Base-by-base conservation (phyloP, 2,113 vertebrate genomes). In the Crypturellus undulatus region DNA sequence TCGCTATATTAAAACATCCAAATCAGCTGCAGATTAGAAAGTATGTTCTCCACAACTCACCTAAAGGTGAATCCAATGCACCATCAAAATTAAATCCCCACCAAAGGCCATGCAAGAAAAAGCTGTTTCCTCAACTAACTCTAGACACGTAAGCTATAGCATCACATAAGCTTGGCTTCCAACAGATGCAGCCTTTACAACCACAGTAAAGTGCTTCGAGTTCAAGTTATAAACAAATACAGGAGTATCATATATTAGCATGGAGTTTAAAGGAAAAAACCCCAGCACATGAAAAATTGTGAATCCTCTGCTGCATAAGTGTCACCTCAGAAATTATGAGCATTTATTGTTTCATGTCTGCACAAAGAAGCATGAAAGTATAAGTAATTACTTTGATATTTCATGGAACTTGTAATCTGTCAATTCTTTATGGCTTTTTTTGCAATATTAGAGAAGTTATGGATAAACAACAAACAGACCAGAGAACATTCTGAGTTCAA, bases 341-440 rank as follows among this genome's bases (percentile, higher is more conserved):
- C 79, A 85, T 95, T 95, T 95, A 94, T 94, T 73, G 76, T 78
- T 51, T 83, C 42, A 20, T 4, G 52, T 30, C 91, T 88, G 56
- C 87, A 83, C 54, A 86, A 87, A 90, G 83, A 51, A 68, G 76
- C 93, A 77, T 32, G 71, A 22, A 85, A 94, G 91, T 60, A 64
- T 77, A 88, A 94, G 91, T 80, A 95, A 92, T 92, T 69, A 79
- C 95, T 83, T 19, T 28, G 71, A 32, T 93, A 91, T 93, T 91
- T 97, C 91, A 89, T 43, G 68, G 38, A 90, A 75, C 72, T 90
- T 56, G 76, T 90, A 90, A 90, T 83, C 84, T 88, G 92, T 86
- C 90, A 88, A 68, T 59, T 43, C 84, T 91, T 94, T 71, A 64
- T 36, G 58, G 79, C 45, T 83, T 89, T 81, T 42, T 75, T 30